A percentile compares a stretch with the other conserved stretches of the same genome.
Conservation (phyloP, 2,113 vertebrate genomes). For the Gasterosteus aculeatus region DNA sequence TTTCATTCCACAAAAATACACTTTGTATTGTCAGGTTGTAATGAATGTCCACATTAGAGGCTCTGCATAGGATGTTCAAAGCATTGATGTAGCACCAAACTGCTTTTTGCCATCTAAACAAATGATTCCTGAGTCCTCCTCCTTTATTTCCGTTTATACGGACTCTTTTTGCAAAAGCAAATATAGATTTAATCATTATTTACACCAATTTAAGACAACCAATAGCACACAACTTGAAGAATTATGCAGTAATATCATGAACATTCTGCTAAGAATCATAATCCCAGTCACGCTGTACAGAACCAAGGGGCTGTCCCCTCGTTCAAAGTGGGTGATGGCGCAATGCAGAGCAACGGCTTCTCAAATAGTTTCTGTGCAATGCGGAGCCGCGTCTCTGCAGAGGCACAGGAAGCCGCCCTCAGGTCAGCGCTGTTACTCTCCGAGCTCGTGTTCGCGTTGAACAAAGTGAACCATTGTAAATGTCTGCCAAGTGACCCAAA, state of each 20-base stretch:
- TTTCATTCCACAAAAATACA: neutral
- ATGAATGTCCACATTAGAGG: constrained; percentile 6
- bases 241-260: neutral
- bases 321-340: neutral
- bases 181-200: constrained; percentile 16
- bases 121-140: neutral
- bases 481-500: constrained; percentile 42
- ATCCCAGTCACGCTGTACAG: neutral
- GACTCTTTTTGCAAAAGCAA: constrained; percentile 3
- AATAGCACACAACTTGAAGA: constrained; percentile 23
- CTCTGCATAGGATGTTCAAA: neutral
- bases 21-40: neutral
- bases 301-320: neutral
- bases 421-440: constrained; percentile 39
- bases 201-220: neutral
- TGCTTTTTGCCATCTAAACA: neutral
- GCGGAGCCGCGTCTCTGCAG: neutral
- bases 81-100: neutral
- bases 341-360: neutral
- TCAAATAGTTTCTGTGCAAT: neutral
- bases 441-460: constrained; percentile 36
- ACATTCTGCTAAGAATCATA: neutral
- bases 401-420: constrained; percentile 53
- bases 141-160: neutral
- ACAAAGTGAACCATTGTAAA: constrained; percentile 58